Base-by-base conservation (phyloP, 2,888 invertebrate species). In the Xylota sylvarum region DNA sequence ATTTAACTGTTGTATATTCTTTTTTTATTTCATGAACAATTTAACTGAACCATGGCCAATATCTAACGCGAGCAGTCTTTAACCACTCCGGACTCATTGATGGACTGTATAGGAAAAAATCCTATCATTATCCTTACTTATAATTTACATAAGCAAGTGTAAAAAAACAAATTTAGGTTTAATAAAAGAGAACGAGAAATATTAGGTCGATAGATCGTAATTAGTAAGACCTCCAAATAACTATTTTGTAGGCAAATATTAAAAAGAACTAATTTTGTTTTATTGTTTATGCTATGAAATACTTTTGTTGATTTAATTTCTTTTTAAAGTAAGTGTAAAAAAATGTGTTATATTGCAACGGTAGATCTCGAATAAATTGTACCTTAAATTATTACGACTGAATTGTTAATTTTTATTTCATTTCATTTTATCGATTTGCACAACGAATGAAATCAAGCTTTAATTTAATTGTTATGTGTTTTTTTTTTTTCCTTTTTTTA, bases 81-180 rank as follows among this genome's bases (percentile, higher is more conserved):
- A 92, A 92, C 86, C 91, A 91, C 89, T 89, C 90, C 73, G 91
- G 92, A 67, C 89, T 92, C 89, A 91, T 93, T 88, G 93, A 93
- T 86, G 92, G 92, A 89, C 89, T 93, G 90, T 92, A 92, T 90
- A 91, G 92, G 88, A 90, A 92, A 90, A 93, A 92, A 91, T 90
- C 91, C 50, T 92, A 92, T 89, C 92, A 92, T 87, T 93, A 92
- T 91, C 92, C 93, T 35, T 93, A 92, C 87, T 93, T 92, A 92
- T 92, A 92, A 92, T 92, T 92, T 90, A 90, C 89, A 89, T 90
- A 90, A 82, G 43, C 69, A 23, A 35, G 62, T 86, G 64, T 86
- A 82, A 73, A 82, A 82, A 73, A 72, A 55, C 77, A 72, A 30
- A 70, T 56, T 1, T 86, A 86, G 80, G 58, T 58, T 23, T 80